Evolutionary conservation across 2,888 invertebrate species (phyloP).

Genomic region (Clanis bilineata): DNA sequence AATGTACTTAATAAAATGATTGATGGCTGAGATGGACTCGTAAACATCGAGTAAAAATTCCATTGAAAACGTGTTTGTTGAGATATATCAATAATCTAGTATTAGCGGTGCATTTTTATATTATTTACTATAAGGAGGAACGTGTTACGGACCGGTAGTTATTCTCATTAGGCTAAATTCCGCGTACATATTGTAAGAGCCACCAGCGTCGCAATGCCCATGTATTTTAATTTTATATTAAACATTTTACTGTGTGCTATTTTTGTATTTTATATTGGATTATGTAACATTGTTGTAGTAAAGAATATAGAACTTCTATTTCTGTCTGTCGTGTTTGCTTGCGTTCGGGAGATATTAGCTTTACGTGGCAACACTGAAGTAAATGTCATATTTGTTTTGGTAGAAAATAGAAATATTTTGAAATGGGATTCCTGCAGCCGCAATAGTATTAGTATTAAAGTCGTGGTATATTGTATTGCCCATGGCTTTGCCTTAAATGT

Average conservation of each 20-base stretch:
- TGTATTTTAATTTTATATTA: conserved; percentile 12
- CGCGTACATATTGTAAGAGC: not conserved
- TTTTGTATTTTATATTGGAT: conserved; percentile 6
- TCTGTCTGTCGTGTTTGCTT: conserved; percentile 4
- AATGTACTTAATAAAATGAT: not conserved
- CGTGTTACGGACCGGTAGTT: conserved; percentile 31
- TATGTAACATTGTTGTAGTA: not conserved
- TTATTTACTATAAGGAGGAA: conserved; percentile 34
- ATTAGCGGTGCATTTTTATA: conserved; percentile 75
- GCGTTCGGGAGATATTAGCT: not conserved
- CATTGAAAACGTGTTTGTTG: conserved; percentile 48
- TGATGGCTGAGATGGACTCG: no score
- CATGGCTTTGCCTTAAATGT: conserved; percentile 1
- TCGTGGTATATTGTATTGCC: conserved; percentile 7
- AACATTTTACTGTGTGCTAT: conserved; percentile 9
- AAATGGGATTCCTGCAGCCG: not conserved
- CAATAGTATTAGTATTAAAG: conserved; percentile 21
- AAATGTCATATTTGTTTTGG: not conserved
- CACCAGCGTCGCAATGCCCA: not conserved
- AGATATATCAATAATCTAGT: conserved; percentile 60
- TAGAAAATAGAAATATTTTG: not conserved
- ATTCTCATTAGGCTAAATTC: conserved; percentile 29
- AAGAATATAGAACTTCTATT: conserved; percentile 4
- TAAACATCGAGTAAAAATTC: conserved; percentile 32
- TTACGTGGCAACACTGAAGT: conserved; percentile 6